These are phyloP conservation scores for Tachuris rubrigastra DNA, from an alignment of 2,113 vertebrate species.

Conservation along the genomic window DNA sequence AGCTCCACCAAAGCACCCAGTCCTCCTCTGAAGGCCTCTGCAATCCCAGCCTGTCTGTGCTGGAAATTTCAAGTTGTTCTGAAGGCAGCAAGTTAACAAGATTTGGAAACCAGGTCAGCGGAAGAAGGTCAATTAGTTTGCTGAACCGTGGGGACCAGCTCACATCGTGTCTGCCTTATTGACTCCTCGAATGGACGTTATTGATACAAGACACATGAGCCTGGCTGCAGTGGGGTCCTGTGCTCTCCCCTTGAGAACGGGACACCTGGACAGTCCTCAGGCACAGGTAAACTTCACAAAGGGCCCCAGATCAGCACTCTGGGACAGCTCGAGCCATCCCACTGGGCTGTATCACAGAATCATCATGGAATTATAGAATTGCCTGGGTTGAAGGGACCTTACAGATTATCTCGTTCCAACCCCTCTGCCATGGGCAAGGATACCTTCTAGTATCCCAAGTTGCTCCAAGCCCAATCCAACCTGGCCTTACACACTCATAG, in stretches of 20 bases:
- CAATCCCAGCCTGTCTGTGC: not conserved
- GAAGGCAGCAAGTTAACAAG: conserved; percentile 47
- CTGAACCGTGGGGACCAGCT: conserved; percentile 48
- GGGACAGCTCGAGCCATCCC: not conserved
- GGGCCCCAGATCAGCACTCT: rapidly evolving
- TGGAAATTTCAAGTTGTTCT: conserved; percentile 31
- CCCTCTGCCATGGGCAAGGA: not conserved
- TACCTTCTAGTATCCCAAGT: rapidly evolving
- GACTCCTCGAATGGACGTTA: not conserved
- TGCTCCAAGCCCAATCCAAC: not conserved
- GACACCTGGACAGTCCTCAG: not conserved
- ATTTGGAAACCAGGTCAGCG: conserved; percentile 60
- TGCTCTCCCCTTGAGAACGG: rapidly evolving
- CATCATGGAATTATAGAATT: not conserved
- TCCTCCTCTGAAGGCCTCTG: not conserved
- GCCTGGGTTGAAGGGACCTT: not conserved
- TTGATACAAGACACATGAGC: rapidly evolving
- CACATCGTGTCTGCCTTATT: not conserved
- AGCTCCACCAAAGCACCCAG: not conserved
- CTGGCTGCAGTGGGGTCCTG: rapidly evolving
- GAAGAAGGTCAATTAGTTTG: conserved; percentile 50
- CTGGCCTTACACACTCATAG: rapidly evolving
- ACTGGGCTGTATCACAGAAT: rapidly evolving
- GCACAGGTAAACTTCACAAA: not conserved
- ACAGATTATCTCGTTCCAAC: not conserved